Conservation (phyloP, 1,140 invertebrate species). For the Drosophila lini region DNA sequence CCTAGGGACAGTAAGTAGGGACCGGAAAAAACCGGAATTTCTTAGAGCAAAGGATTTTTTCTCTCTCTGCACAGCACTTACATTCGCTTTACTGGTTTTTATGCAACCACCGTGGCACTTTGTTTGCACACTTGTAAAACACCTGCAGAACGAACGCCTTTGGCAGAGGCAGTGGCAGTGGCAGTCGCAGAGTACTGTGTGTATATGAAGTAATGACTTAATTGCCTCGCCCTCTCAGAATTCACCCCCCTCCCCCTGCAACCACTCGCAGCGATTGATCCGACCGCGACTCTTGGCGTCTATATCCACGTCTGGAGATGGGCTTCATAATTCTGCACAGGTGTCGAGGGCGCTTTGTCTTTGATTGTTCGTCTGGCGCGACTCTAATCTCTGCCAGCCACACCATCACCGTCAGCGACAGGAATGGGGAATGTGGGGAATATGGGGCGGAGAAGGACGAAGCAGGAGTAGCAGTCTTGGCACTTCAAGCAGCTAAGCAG, state of each 20-base stretch:
- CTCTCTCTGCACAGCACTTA: slow-evolving; percentile 12
- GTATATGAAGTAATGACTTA: slow-evolving; percentile 78
- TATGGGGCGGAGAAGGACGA: neutral
- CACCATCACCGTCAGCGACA: slow-evolving; percentile 44
- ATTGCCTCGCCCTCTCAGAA: slow-evolving; percentile 60
- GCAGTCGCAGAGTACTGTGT: slow-evolving; percentile 7
- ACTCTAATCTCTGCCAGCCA: slow-evolving; percentile 77
- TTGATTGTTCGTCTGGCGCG: slow-evolving; percentile 71
- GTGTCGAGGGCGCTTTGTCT: slow-evolving; percentile 76
- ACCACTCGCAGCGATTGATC: slow-evolving; percentile 25
- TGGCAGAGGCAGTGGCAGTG: slow-evolving; percentile 8
- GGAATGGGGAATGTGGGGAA: neutral
- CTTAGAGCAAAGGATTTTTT: neutral
- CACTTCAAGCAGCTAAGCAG: slow-evolving; percentile 43
- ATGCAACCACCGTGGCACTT: slow-evolving; percentile 70
- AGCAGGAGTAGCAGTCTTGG: slow-evolving; percentile 21
- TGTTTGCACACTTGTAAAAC: slow-evolving; percentile 80
- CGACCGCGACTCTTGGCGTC: slow-evolving; percentile 25
- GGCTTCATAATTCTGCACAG: slow-evolving; percentile 74
- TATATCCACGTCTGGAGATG: slow-evolving; percentile 43
- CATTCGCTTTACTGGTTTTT: slow-evolving; percentile 44
- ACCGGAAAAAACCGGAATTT: neutral
- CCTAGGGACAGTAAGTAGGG: too few relatives aligned
- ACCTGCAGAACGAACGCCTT: slow-evolving; percentile 66
- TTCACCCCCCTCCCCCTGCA: neutral